These are phyloP conservation scores for Hemithea aestivaria DNA, from an alignment of 2,888 invertebrate species.

Conservation along the genomic window DNA sequence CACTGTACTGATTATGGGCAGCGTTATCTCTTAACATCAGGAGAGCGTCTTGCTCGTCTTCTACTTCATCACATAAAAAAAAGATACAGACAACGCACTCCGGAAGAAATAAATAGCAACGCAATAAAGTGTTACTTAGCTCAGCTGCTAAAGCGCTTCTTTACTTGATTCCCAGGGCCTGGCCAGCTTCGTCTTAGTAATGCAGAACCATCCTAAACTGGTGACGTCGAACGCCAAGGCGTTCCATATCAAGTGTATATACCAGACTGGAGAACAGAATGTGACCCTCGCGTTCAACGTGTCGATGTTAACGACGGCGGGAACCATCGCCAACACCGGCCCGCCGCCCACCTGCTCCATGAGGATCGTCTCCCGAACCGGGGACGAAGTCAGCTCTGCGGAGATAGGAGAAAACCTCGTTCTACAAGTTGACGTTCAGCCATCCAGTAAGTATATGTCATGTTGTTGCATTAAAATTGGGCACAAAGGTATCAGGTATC, in stretches of 20 bases:
- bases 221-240: constrained; percentile 97
- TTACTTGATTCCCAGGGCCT: constrained; percentile 81
- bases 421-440: constrained; percentile 91
- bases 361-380: constrained; percentile 92
- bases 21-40: no score
- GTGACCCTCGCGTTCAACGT: constrained; percentile 96
- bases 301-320: constrained; percentile 96
- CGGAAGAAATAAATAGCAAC: no score
- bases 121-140: no score
- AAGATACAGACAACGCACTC: no score
- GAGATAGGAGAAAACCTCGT: constrained; percentile 95
- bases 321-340: constrained; percentile 96
- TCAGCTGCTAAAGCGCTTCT: background rate
- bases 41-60: no score
- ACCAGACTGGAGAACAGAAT: constrained; percentile 95
- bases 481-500: no score
- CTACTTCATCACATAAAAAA: no score
- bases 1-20: no score
- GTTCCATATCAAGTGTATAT: constrained; percentile 97
- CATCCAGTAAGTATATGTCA: constrained; percentile 76
- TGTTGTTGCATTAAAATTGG: no score
- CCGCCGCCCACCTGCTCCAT: constrained; percentile 95
- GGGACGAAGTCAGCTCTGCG: constrained; percentile 93
- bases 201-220: constrained; percentile 97
- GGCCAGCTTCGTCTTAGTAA: constrained; percentile 95